These are phyloP conservation scores for Triplophysa tibetana DNA, from an alignment of 2,113 vertebrate species.

Conservation along the genomic window DNA sequence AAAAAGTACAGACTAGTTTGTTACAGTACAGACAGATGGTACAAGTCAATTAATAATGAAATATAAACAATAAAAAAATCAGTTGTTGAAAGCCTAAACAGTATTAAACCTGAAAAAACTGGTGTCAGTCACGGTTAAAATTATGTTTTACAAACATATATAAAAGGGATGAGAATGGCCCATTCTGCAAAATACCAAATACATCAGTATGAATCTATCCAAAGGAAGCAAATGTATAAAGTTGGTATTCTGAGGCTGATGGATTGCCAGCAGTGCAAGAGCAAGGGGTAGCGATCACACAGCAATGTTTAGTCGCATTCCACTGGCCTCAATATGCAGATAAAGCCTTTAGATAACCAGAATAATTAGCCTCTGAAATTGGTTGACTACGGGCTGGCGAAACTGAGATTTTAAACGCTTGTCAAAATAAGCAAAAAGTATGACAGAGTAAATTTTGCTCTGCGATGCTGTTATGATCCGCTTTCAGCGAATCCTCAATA, in stretches of 20 bases:
- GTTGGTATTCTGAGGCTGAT: neutral
- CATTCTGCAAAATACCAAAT: neutral
- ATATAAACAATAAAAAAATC: too few relatives aligned
- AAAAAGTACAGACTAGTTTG: too few relatives aligned
- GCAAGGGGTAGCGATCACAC: neutral
- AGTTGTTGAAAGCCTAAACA: too few relatives aligned
- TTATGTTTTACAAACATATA: too few relatives aligned
- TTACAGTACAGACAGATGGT: too few relatives aligned
- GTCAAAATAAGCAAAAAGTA: conserved; percentile 31
- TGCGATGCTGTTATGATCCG: conserved; percentile 13
- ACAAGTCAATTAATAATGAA: too few relatives aligned
- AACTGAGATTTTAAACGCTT: conserved; percentile 14
- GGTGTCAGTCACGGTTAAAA: too few relatives aligned
- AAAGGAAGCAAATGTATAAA: conserved; percentile 1
- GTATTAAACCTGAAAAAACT: too few relatives aligned
- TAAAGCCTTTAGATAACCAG: conserved; percentile 47
- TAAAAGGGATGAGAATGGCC: too few relatives aligned
- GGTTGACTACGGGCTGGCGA: conserved; percentile 14
- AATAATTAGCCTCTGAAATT: conserved; percentile 49
- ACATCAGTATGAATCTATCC: neutral
- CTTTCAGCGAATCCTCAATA: conserved; percentile 45
- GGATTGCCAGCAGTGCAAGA: neutral
- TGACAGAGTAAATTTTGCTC: conserved; percentile 22
- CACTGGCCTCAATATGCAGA: conserved; percentile 59
- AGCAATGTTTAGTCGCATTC: conserved; percentile 51